A percentile compares a stretch with the other conserved stretches of the same genome.
phyloP scores from a whole-genome alignment of 2,888 invertebrate species.

The Temnothorax rugatulus region DNA sequence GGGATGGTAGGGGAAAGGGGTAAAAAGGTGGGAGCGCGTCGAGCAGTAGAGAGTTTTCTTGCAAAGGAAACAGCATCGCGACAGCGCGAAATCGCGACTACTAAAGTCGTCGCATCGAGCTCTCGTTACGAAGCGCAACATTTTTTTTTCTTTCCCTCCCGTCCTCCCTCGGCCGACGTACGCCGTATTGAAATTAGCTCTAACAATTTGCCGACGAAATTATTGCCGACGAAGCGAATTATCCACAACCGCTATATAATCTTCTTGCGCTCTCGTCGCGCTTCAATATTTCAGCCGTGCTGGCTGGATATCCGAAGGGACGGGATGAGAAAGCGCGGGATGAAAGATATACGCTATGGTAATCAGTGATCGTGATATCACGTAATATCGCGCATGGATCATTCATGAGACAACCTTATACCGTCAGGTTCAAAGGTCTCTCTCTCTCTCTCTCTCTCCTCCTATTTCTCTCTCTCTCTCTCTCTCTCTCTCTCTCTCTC shows the following conservation, averaged over 20 bases:
- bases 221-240: not conserved
- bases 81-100: slow-evolving; percentile 53
- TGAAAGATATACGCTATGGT: not conserved
- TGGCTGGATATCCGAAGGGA: not conserved
- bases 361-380: slow-evolving; percentile 15
- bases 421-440: not conserved
- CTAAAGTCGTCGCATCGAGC: slow-evolving; percentile 41
- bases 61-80: slow-evolving; percentile 41
- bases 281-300: not conserved
- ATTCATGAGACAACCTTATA: slow-evolving; percentile 37
- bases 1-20: not conserved
- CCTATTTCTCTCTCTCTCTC: not conserved
- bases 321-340: not conserved
- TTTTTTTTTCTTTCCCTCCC: not conserved
- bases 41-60: slow-evolving; percentile 2
- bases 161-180: not conserved
- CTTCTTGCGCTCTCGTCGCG: not conserved
- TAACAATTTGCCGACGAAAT: slow-evolving; percentile 1
- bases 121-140: slow-evolving; percentile 8
- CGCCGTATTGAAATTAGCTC: slow-evolving; percentile 24
- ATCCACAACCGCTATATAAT: not conserved
- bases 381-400: slow-evolving; percentile 28
- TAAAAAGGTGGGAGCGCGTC: slow-evolving; percentile 6
- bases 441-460: not conserved
- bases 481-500: not conserved